Evolutionary conservation across 2,113 vertebrate genomes (phyloP).

Genomic region (Pseudopipra pipra): DNA sequence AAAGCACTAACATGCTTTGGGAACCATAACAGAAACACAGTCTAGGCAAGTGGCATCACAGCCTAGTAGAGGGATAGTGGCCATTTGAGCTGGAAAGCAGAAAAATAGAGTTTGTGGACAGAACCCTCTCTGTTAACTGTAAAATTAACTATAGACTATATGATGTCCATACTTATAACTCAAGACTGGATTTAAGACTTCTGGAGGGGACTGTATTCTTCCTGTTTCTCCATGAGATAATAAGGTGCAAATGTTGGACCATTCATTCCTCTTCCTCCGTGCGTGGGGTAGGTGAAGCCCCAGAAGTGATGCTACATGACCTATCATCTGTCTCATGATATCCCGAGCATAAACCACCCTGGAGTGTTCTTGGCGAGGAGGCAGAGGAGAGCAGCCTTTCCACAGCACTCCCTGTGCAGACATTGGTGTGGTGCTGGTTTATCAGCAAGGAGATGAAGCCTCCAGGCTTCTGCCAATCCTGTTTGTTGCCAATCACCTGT

Average conservation of each 20-base stretch:
- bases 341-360: rapidly evolving
- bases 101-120: neutral
- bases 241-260: neutral
- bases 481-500: neutral
- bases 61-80: neutral
- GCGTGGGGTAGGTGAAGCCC: neutral
- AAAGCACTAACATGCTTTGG: neutral
- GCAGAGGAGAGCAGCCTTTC: neutral
- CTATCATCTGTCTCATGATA: neutral
- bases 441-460: rapidly evolving
- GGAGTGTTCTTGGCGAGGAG: neutral
- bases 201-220: neutral
- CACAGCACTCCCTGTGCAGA: rapidly evolving
- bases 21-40: neutral
- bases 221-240: neutral
- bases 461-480: neutral
- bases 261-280: neutral
- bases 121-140: neutral
- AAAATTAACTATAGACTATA: neutral
- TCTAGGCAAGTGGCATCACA: neutral
- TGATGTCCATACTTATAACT: neutral
- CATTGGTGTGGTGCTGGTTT: rapidly evolving
- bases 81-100: neutral
- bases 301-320: neutral
- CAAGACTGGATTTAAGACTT: neutral